Conservation (phyloP, 2,797 vertebrate species). For the Cyprinodon diabolis region DNA sequence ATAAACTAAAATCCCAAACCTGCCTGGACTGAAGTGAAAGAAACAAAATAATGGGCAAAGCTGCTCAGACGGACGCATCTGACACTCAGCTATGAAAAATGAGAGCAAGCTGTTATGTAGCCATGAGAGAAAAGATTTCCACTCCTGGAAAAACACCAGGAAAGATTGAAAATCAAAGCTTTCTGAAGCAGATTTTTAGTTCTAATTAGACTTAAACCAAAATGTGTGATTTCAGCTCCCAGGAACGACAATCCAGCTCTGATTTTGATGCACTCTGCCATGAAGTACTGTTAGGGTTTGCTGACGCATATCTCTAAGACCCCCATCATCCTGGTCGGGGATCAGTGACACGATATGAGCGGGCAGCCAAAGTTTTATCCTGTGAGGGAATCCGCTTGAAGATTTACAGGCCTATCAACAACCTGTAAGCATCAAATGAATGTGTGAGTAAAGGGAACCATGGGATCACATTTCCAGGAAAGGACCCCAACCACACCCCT, state of each 20-base stretch:
- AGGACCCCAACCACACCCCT: neutral
- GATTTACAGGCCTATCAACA: constrained; percentile 54
- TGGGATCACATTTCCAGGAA: neutral
- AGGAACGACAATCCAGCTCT: neutral
- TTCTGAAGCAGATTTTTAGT: neutral
- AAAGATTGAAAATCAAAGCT: constrained; percentile 18
- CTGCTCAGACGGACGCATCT: constrained; percentile 21
- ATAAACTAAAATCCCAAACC: neutral
- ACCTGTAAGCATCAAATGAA: constrained; percentile 31
- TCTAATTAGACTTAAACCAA: neutral
- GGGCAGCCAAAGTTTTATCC: constrained; percentile 33
- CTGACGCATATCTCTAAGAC: constrained; percentile 41
- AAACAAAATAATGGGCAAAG: neutral
- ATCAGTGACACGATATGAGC: constrained; percentile 54
- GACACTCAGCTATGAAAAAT: constrained; percentile 61
- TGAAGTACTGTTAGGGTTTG: constrained; percentile 17
- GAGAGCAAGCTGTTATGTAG: constrained; percentile 56
- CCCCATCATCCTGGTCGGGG: constrained; percentile 19
- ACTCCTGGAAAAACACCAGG: constrained; percentile 38
- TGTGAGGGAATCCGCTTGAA: constrained; percentile 22
- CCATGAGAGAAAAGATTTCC: constrained; percentile 21
- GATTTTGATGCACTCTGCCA: constrained; percentile 17
- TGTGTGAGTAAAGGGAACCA: constrained; percentile 11
- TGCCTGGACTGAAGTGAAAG: neutral
- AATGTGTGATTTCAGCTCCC: neutral